Evolutionary conservation across 2,113 vertebrate genomes (phyloP).

Genomic region (Phalacrocorax brasilianus): DNA sequence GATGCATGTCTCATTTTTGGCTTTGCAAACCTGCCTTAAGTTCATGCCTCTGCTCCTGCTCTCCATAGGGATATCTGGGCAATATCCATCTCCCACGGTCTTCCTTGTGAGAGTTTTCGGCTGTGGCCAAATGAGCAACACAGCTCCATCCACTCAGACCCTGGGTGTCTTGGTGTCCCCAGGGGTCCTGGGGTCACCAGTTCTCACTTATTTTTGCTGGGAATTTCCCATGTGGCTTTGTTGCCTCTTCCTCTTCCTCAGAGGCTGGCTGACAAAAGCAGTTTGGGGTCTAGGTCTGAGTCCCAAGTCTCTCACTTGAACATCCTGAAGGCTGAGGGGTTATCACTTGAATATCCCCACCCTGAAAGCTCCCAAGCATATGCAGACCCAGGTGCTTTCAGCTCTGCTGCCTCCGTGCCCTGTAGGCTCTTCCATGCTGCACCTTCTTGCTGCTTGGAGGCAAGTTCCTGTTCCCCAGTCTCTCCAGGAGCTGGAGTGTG

Average conservation of each 20-base stretch:
- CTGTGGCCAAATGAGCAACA: background rate
- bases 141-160: background rate
- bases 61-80: background rate
- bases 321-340: background rate
- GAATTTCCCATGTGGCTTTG: background rate
- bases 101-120: background rate
- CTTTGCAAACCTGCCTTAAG: background rate
- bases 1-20: background rate
- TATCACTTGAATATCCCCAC: background rate
- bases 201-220: background rate
- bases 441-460: background rate
- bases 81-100: rapidly evolving
- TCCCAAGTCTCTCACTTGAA: background rate
- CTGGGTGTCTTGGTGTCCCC: background rate
- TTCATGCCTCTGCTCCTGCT: background rate
- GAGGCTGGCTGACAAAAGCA: background rate
- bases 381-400: background rate
- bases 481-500: background rate
- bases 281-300: background rate
- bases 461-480: background rate
- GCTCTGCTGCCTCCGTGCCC: background rate
- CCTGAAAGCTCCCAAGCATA: background rate
- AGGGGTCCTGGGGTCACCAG: background rate
- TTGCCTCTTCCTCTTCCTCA: background rate
- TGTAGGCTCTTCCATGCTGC: background rate